Base-by-base conservation (phyloP, 2,888 invertebrate species). In the Chloromyia formosa region DNA sequence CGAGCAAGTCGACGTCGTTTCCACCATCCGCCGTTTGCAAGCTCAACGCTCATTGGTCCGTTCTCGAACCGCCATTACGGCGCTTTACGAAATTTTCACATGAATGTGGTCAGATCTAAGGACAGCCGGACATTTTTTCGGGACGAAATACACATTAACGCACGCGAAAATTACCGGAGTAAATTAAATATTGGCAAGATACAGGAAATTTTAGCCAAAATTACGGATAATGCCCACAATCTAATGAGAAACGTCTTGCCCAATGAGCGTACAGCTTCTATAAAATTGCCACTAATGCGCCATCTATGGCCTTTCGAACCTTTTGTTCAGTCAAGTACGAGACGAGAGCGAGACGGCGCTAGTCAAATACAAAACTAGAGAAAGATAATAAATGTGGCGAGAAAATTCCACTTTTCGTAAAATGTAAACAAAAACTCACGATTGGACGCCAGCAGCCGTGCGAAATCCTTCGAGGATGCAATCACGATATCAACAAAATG, bases 1-100 rank as follows among this genome's bases (percentile, higher is more conserved):
- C 73, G 68, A 75, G 73, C 62, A 64, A 75, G 73, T 75, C 58
- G 69, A 74, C 40, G 71, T 64, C 73, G 73, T 45, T 66, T 74
- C 64, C 74, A 71, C 62, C 66, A 74, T 75, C 75, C 42, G 88
- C 87, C 87, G 87, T 16, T 87, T 87, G 84, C 87, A 89, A 89
- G 88, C 88, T 87, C 86, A 86, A 86, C 87, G 89, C 88, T 88
- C 87, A 92, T 92, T 92, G 92, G 92, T 88, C 87, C 87, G 87
- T 86, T 84, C 83, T 79, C 83, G 84, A 85, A 88, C 90, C 90
- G 92, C 92, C 92, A 92, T 92, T 77, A 73, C 75, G 66, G 45
- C 68, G 64, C 56, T 23, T 61, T 9, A 16, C 40, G n/a, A 64
- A 40, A 61, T 64, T 64, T 23, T 7, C 49, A 49, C 14, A 49